These are phyloP conservation scores for Xiphophorus couchianus DNA, from an alignment of 2,113 vertebrate species.

Conservation along the genomic window DNA sequence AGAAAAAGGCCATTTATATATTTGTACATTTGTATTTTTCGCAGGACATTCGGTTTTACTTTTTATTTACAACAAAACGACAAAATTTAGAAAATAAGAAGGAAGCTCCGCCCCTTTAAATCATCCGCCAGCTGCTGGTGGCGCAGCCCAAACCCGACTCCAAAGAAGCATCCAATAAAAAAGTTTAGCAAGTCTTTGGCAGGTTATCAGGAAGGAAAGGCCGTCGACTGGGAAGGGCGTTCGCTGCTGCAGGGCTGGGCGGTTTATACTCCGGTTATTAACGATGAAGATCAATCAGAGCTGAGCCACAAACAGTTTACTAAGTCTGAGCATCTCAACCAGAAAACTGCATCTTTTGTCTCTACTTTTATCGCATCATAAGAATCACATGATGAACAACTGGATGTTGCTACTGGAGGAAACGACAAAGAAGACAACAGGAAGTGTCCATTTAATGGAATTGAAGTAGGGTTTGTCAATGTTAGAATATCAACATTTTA, in stretches of 20 bases:
- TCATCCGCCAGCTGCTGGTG: constrained; percentile 19
- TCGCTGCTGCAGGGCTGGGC: constrained; percentile 4
- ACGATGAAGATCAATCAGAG: not conserved
- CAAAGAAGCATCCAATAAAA: constrained; percentile 45
- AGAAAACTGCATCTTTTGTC: no score
- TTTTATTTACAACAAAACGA: constrained; percentile 55
- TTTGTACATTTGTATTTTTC: constrained; percentile 60
- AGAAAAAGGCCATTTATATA: constrained; percentile 70
- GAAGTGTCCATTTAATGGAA: no score
- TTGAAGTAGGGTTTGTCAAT: no score
- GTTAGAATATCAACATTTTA: no score
- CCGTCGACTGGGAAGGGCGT: not conserved
- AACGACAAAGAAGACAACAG: no score
- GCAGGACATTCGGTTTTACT: constrained; percentile 69
- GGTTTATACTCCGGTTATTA: not conserved
- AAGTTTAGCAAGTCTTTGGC: constrained; percentile 78
- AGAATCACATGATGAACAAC: no score
- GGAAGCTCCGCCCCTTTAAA: not conserved
- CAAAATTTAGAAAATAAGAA: constrained; percentile 18
- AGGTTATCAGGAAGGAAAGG: constrained; percentile 70
- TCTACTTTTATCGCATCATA: no score
- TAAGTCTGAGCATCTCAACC: no score
- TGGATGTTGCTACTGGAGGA: no score
- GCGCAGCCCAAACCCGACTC: not conserved
- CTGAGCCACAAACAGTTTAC: not conserved